Base-by-base conservation (phyloP, 2,113 vertebrate genomes). In the Sinosuthora webbiana region DNA sequence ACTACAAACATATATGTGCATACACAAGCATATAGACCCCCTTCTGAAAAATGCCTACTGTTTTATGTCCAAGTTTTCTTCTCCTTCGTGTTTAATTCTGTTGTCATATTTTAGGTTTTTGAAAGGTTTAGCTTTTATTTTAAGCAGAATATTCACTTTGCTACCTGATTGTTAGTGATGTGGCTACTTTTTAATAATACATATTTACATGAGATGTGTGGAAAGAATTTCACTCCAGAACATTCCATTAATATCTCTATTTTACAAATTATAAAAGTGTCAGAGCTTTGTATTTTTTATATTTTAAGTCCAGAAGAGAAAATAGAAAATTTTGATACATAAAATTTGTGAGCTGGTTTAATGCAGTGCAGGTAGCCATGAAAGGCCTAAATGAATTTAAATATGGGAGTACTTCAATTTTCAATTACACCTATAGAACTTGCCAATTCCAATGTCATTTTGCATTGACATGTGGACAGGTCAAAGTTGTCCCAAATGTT, bases 311-410 rank as follows among this genome's bases (percentile, higher is more conserved):
- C 37, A 71, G 47, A 53, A 60, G 4, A 11, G 7, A 73, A 70
- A 78, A 83, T 2, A 75, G 8, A 55, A 83, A 82, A 35, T 31
- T 49, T 79, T 50, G 59, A 77, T 57, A n/a, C 19, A 39, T 53
- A 76, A 83, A 93, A 87, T 50, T 24, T 89, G 17, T 84, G 52
- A 76, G 35, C 47, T n/a, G 47, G 4, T 79, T 89, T 94, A 82
- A 79, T 15, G 27, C 28, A 7, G 28, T 62, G 15, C 82, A 82
- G 31, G 57, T 44, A 83, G 60, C 57, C 44, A 55, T 60, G 69
- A 79, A 91, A 82, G 85, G 17, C 39, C 56, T 73, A 56, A 83
- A 93, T 45, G 81, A 94, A 71, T 92, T 83, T 93, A 49, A 94
- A 78, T 76, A 70, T 20, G 39, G 31, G 19, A 84, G 67, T 55